These are phyloP conservation scores for Noctua janthe DNA, from an alignment of 2,888 invertebrate genomes.

Conservation along the genomic window DNA sequence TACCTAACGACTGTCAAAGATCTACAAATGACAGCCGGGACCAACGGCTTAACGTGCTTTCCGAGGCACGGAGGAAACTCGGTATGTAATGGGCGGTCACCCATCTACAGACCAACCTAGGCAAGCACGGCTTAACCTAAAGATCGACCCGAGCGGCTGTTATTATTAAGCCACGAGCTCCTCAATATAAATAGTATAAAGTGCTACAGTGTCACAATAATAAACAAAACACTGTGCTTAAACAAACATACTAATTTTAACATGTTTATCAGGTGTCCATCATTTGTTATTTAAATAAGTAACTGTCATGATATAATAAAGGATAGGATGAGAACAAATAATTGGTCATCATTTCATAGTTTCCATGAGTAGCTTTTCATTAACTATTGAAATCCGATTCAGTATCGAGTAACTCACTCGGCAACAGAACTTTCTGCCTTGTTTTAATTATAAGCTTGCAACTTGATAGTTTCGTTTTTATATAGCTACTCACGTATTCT, in stretches of 20 bases:
- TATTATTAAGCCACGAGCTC: too few relatives aligned
- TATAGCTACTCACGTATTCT: background rate
- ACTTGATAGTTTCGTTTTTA: constrained; percentile 45
- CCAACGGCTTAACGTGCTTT: too few relatives aligned
- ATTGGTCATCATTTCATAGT: background rate
- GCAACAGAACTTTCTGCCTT: constrained; percentile 2
- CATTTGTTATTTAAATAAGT: background rate
- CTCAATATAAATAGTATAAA: background rate
- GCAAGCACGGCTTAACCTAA: too few relatives aligned
- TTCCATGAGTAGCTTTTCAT: constrained; percentile 12
- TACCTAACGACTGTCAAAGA: too few relatives aligned
- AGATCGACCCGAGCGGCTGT: too few relatives aligned
- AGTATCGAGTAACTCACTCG: constrained; percentile 17
- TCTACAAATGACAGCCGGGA: too few relatives aligned
- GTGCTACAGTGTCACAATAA: background rate
- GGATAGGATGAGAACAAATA: background rate
- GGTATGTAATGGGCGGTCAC: too few relatives aligned
- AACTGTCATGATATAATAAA: background rate
- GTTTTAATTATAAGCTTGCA: constrained; percentile 31
- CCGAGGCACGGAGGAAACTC: too few relatives aligned
- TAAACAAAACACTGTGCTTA: background rate
- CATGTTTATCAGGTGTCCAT: background rate
- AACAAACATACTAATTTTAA: background rate
- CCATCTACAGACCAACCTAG: too few relatives aligned
- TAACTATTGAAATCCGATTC: constrained; percentile 26